Evolutionary conservation across 2,113 vertebrate species (phyloP).

Genomic region (Phyllostomus hastatus): DNA sequence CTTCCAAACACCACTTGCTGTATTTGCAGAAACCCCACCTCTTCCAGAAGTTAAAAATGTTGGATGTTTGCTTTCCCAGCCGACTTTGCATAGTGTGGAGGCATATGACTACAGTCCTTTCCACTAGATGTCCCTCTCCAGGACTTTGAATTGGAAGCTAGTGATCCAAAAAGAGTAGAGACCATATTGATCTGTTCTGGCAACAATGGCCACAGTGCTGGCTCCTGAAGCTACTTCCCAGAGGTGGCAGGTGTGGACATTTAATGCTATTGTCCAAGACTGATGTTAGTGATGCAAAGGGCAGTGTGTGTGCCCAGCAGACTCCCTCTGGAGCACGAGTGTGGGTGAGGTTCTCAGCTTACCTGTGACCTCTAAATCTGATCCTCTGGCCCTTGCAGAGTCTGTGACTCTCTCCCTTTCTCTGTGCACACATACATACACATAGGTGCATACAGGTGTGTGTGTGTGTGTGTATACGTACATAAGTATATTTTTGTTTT

Average conservation of each 20-base stretch:
- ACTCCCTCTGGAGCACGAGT: not conserved
- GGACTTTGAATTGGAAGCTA: not conserved
- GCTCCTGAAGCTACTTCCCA: not conserved
- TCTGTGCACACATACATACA: too few relatives aligned
- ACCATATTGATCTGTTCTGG: not conserved
- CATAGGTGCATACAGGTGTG: too few relatives aligned
- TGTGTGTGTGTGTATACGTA: too few relatives aligned
- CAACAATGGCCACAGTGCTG: not conserved
- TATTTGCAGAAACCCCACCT: not conserved
- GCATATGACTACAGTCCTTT: too few relatives aligned
- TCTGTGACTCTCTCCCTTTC: not conserved
- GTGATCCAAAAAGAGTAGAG: not conserved
- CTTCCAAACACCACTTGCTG: not conserved
- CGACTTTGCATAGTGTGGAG: not conserved
- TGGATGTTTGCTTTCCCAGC: not conserved
- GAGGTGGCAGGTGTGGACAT: not conserved
- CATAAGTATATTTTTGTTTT: not conserved
- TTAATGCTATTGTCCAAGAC: not conserved
- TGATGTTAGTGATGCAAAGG: not conserved
- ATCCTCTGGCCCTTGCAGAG: not conserved
- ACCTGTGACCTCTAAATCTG: not conserved
- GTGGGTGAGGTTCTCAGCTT: not conserved
- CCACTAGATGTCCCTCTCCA: not conserved
- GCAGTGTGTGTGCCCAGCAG: not conserved
- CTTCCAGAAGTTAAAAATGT: not conserved